Base-by-base conservation (phyloP, 2,888 invertebrate species). In the Dichetophora obliterata region DNA sequence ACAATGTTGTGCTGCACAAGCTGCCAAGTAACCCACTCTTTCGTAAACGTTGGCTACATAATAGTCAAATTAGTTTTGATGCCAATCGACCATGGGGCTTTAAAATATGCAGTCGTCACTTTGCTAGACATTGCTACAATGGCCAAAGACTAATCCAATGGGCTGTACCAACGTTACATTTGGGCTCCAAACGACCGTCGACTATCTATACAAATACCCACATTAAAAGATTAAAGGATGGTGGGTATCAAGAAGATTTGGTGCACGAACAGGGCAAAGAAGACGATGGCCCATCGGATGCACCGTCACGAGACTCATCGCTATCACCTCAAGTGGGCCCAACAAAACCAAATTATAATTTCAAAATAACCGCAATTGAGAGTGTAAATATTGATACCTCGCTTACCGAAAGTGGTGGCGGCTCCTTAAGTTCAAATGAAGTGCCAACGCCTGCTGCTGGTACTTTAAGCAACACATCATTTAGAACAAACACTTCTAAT, bases 41-140 rank as follows among this genome's bases (percentile, higher is more conserved):
- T 43, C 66, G 82, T 1, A 86, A 86, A 69, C 52, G 70, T 22
- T 85, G 85, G 85, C 81, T 83, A 81, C 83, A 85, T 73, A 85
- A 85, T 65, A 82, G 82, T 0, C 84, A 85, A 66, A 81, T 85
- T 5, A 66, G 79, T 27, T 84, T 82, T 57, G 83, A 85, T 31
- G 71, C 69, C 0, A 81, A 80, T 6, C 80, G 75, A 19, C 79
- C 79, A 5, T 85, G 86, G 86, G 84, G 84, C 0, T 86, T 81
- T 75, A 84, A 86, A 43, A 81, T 86, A 22, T 86, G 86, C 70
- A 85, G 84, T 66, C 78, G 81, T 34, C 86, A 86, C 48, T 86
- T 86, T 59, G 81, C 78, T 4, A 22, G 75, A 2, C 81, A 82
- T n/a, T 87, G 85, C 63, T 83, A 84, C 9, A 8, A 34, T 19